Conservation (phyloP, 2,888 invertebrate genomes). For the Sinhomidia bicolor region DNA sequence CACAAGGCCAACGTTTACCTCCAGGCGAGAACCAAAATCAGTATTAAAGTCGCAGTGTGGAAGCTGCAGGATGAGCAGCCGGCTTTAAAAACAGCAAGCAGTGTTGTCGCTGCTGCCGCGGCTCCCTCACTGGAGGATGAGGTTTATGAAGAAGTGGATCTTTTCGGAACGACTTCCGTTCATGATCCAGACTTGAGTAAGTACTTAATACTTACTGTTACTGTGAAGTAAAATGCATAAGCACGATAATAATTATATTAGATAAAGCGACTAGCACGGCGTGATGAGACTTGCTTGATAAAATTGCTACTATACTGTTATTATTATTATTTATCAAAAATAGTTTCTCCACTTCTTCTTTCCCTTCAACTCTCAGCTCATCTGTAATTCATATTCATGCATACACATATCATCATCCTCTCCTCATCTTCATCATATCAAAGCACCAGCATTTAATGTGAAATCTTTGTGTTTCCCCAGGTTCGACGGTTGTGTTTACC, state of each 20-base stretch:
- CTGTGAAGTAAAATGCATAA: neutral
- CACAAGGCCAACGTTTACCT: slow-evolving; percentile 60
- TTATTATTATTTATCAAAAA: neutral
- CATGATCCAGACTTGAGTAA: slow-evolving; percentile 67
- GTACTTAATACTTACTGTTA: neutral
- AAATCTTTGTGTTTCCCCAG: slow-evolving; percentile 18
- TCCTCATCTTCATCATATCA: neutral
- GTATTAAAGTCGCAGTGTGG: slow-evolving; percentile 63
- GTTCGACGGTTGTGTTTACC: slow-evolving; percentile 56
- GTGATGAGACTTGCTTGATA: neutral
- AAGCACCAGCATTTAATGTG: neutral
- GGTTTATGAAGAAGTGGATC: slow-evolving; percentile 69
- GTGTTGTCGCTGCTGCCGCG: neutral
- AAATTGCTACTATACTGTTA: neutral
- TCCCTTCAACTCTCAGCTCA: slow-evolving; percentile 9
- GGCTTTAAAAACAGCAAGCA: neutral
- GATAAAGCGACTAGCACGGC: neutral
- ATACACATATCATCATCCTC: neutral
- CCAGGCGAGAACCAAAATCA: slow-evolving; percentile 62
- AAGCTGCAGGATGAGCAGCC: slow-evolving; percentile 11
- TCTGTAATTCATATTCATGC: neutral
- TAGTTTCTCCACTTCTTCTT: neutral
- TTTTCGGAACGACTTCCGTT: slow-evolving; percentile 57
- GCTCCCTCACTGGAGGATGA: slow-evolving; percentile 58
- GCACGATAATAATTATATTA: too few relatives aligned